Conservation (phyloP, 2,113 vertebrate species). For the Psophia crepitans region DNA sequence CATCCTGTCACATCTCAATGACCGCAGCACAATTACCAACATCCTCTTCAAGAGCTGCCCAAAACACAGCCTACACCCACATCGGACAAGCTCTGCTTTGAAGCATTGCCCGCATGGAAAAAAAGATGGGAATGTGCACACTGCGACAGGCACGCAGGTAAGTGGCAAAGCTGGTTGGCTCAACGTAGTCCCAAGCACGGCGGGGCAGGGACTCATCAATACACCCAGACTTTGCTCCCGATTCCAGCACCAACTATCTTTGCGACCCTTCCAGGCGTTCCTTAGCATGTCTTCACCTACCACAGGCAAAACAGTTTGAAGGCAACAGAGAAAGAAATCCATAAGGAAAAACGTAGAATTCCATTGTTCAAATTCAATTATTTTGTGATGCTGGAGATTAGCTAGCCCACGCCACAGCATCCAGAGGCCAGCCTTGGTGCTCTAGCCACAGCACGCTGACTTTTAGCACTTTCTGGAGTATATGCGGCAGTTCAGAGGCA, state of each 20-base stretch:
- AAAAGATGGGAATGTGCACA: accelerated
- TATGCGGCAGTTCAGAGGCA: not conserved
- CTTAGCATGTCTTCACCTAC: not conserved
- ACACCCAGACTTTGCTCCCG: not conserved
- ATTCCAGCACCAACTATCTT: not conserved
- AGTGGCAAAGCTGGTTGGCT: not conserved
- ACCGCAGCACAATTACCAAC: not conserved
- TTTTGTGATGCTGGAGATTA: not conserved
- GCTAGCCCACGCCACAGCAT: not conserved
- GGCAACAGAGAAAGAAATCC: not conserved
- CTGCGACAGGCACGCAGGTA: not conserved
- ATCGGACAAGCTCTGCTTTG: not conserved
- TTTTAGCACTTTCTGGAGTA: not conserved
- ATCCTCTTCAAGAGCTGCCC: not conserved
- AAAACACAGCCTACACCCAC: not conserved
- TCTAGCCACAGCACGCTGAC: not conserved
- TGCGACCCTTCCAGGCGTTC: not conserved
- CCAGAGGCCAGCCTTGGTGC: not conserved
- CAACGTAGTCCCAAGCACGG: not conserved
- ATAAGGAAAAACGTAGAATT: not conserved
- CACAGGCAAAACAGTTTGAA: not conserved
- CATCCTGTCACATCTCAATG: not conserved
- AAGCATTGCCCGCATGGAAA: not conserved
- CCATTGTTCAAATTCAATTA: not conserved
- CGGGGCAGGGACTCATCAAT: accelerated